Conservation (phyloP, 2,888 invertebrate genomes). For the Eristalis tenax region DNA sequence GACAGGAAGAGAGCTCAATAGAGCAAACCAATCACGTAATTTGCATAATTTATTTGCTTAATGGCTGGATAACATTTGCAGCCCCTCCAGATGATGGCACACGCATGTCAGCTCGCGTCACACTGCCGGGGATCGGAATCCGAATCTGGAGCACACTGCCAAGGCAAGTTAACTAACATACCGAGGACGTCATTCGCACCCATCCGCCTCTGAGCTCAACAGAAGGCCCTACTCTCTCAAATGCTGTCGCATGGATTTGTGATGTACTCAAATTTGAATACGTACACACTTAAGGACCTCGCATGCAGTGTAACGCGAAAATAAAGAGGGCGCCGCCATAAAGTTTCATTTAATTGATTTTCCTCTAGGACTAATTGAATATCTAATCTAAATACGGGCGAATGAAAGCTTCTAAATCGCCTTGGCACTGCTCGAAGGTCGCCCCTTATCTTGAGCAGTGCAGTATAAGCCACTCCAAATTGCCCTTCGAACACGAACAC, state of each 20-base stretch:
- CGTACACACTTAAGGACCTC: neutral
- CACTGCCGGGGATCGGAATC: neutral
- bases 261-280: constrained; percentile 30
- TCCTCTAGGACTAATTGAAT: constrained; percentile 37
- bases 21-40: constrained; percentile 67
- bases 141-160: neutral
- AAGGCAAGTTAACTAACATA: constrained; percentile 11
- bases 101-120: constrained; percentile 9
- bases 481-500: constrained; percentile 12
- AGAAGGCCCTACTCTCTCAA: constrained; percentile 1
- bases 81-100: constrained; percentile 26
- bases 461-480: constrained; percentile 1
- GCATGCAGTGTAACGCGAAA: constrained; percentile 18
- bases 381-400: constrained; percentile 40
- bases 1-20: constrained; percentile 53
- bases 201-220: neutral
- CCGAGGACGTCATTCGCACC: constrained; percentile 6
- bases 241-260: constrained; percentile 29
- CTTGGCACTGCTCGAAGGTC: neutral
- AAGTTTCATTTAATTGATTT: constrained; percentile 58
- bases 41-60: constrained; percentile 69
- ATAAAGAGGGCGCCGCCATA: constrained; percentile 18
- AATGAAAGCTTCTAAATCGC: constrained; percentile 36
- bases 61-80: constrained; percentile 62
- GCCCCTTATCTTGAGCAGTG: constrained; percentile 35